These are phyloP conservation scores for Fukomys damarensis DNA, from an alignment of 2,113 vertebrate species.

Conservation along the genomic window DNA sequence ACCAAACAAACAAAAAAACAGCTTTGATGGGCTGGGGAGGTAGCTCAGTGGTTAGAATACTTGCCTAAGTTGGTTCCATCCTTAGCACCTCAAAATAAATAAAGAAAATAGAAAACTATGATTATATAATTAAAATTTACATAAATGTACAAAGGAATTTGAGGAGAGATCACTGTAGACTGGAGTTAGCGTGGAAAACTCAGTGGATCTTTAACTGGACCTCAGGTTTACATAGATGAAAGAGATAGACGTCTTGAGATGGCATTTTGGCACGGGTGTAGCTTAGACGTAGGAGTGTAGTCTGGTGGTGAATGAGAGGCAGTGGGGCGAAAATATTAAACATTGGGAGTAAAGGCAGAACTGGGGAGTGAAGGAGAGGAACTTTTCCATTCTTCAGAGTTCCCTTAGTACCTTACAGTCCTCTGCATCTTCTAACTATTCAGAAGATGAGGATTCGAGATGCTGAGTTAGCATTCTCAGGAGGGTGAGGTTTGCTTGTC, in stretches of 20 bases:
- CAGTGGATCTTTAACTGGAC: not conserved
- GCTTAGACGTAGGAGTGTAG: not conserved
- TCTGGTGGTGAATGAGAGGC: not conserved
- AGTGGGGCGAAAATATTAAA: not conserved
- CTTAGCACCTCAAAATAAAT: not conserved
- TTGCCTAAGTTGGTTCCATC: not conserved
- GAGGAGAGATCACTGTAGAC: conserved; percentile 11
- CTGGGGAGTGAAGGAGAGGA: not conserved
- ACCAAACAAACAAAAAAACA: not conserved
- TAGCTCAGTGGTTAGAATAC: not conserved
- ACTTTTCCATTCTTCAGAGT: not conserved
- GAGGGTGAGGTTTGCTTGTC: conserved; percentile 69
- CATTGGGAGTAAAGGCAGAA: not conserved
- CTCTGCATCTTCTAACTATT: conserved; percentile 26
- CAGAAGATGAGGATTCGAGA: conserved; percentile 56
- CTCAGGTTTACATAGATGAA: not conserved
- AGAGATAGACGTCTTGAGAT: not conserved
- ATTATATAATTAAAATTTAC: conserved; percentile 52
- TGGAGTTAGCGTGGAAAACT: conserved; percentile 45
- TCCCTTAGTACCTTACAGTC: conserved; percentile 16
- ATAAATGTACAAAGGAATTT: conserved; percentile 51
- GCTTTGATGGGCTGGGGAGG: not conserved
- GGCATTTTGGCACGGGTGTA: not conserved
- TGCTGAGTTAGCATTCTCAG: conserved; percentile 53
- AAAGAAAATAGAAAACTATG: not conserved